Evolutionary conservation across 2,113 vertebrate genomes (phyloP).

Genomic region (Apodemus speciosus): DNA sequence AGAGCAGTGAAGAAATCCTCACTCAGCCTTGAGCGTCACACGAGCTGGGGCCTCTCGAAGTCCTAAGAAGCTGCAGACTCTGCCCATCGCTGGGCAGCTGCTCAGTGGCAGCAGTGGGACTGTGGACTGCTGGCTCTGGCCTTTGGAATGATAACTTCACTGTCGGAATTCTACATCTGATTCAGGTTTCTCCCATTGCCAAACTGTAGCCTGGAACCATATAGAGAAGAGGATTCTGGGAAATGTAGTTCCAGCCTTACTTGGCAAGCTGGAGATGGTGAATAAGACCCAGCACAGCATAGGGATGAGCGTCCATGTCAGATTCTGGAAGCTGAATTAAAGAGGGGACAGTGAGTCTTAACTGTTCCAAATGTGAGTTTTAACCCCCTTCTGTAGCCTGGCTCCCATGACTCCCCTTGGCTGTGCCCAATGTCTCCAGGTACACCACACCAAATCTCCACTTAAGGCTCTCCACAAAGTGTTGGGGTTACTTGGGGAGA

Average conservation of each 20-base stretch:
- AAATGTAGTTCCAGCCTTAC: background rate
- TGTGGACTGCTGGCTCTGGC: fast-evolving
- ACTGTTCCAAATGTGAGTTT: background rate
- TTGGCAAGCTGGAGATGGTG: no score
- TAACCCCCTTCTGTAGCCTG: background rate
- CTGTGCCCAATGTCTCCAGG: background rate
- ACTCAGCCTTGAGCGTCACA: background rate
- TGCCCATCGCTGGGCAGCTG: fast-evolving
- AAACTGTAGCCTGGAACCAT: background rate
- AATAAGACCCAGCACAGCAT: background rate
- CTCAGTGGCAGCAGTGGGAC: background rate
- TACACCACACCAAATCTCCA: background rate
- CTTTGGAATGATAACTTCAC: fast-evolving
- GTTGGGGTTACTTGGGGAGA: background rate
- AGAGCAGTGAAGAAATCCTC: background rate
- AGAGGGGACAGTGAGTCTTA: background rate
- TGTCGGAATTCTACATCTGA: background rate
- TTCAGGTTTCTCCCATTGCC: background rate
- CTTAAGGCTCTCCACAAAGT: background rate
- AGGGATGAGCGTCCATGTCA: background rate
- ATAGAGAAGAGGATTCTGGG: background rate
- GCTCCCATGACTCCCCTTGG: background rate
- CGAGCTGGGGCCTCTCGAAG: background rate
- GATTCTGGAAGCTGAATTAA: background rate
- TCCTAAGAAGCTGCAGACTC: background rate